Evolutionary conservation across 1,140 invertebrate species (phyloP).

Genomic region (Armadillidium nasatum): DNA sequence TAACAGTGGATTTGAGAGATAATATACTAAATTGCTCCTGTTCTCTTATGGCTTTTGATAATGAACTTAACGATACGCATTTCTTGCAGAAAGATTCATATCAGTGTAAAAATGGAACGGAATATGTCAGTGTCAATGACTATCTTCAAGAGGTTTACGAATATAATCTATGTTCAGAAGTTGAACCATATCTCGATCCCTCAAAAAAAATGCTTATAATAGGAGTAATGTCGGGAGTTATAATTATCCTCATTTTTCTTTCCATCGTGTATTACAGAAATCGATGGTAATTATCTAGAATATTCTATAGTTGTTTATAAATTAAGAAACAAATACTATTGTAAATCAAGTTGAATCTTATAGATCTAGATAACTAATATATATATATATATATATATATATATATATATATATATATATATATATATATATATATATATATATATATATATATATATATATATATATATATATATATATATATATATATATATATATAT

Average conservation of each 20-base stretch:
- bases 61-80: conserved; percentile 22
- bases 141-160: conserved; percentile 6
- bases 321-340: too few relatives aligned
- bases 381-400: neutral
- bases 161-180: neutral
- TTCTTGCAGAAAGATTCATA: conserved; percentile 26
- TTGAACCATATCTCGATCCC: neutral
- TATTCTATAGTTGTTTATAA: too few relatives aligned
- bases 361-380: neutral
- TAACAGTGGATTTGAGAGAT: conserved; percentile 23
- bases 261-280: conserved; percentile 24
- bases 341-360: too few relatives aligned
- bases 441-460: neutral
- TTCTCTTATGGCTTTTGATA: conserved; percentile 17
- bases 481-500: too few relatives aligned
- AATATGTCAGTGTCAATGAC: conserved; percentile 9
- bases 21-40: conserved; percentile 29
- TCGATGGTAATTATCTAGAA: conserved; percentile 24
- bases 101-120: neutral
- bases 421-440: neutral
- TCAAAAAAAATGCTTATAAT: neutral
- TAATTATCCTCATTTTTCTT: neutral
- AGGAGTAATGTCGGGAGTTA: neutral
- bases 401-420: neutral
- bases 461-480: neutral